Evolutionary conservation across 2,113 vertebrate species (phyloP).

Genomic region (Scytalopus superciliaris): DNA sequence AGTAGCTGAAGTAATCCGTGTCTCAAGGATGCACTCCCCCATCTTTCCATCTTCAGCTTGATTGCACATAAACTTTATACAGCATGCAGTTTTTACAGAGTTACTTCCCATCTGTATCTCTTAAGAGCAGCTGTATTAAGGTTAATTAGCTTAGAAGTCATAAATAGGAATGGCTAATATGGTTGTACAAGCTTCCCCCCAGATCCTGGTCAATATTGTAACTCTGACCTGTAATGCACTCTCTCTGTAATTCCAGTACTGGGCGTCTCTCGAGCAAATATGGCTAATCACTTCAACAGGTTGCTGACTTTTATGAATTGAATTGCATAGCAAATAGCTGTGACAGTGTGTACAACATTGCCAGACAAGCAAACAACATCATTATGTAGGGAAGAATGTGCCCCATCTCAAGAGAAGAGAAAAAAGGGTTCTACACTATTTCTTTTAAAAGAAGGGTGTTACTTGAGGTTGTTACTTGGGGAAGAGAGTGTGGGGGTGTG

Average conservation of each 20-base stretch:
- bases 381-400: neutral
- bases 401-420: neutral
- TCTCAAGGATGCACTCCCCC: neutral
- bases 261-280: constrained; percentile 75
- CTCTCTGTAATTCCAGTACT: constrained; percentile 67
- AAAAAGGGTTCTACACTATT: rapidly evolving
- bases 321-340: constrained; percentile 32
- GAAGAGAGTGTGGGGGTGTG: neutral
- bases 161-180: neutral
- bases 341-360: constrained; percentile 6
- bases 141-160: neutral
- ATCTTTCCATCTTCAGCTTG: neutral
- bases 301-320: constrained; percentile 54
- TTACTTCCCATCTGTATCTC: neutral
- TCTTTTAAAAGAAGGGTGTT: neutral
- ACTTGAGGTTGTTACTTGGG: neutral
- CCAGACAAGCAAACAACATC: constrained; percentile 36
- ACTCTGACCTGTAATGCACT: constrained; percentile 50
- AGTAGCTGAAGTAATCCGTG: neutral
- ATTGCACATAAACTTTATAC: neutral
- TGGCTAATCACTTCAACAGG: constrained; percentile 47
- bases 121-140: neutral
- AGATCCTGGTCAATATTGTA: constrained; percentile 50
- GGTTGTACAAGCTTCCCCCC: constrained; percentile 14
- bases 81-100: neutral